Conservation (phyloP, 2,113 vertebrate species). For the Capreolus pygargus region DNA sequence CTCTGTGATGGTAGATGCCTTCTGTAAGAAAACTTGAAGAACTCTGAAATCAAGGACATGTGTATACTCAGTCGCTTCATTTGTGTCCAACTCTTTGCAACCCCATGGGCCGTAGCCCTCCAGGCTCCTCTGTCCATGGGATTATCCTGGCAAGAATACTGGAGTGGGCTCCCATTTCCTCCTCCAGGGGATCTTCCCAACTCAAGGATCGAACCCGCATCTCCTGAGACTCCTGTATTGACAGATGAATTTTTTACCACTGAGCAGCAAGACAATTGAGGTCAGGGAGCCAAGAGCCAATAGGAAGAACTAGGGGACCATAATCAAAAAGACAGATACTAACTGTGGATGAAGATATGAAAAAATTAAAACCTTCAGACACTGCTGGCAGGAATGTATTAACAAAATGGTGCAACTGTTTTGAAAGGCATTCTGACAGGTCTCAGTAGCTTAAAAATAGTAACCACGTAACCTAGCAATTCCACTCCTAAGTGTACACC, state of each 20-base stretch:
- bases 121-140: neutral
- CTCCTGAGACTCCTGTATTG: neutral
- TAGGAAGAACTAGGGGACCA: neutral
- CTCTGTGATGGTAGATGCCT: neutral
- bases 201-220: neutral
- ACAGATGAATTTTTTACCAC: neutral
- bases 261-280: neutral
- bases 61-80: neutral
- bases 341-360: neutral
- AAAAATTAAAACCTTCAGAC: neutral
- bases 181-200: neutral
- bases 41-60: neutral
- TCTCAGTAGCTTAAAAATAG: neutral
- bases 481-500: neutral
- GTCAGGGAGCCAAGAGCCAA: neutral
- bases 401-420: neutral
- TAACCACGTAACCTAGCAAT: neutral
- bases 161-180: neutral
- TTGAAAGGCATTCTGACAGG: neutral
- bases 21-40: neutral
- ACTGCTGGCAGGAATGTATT: neutral
- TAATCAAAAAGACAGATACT: neutral
- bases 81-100: neutral
- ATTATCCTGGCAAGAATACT: neutral
- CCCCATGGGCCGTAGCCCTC: neutral